These are phyloP conservation scores for Nowickia ferox DNA, from an alignment of 2,888 invertebrate species.

Conservation along the genomic window DNA sequence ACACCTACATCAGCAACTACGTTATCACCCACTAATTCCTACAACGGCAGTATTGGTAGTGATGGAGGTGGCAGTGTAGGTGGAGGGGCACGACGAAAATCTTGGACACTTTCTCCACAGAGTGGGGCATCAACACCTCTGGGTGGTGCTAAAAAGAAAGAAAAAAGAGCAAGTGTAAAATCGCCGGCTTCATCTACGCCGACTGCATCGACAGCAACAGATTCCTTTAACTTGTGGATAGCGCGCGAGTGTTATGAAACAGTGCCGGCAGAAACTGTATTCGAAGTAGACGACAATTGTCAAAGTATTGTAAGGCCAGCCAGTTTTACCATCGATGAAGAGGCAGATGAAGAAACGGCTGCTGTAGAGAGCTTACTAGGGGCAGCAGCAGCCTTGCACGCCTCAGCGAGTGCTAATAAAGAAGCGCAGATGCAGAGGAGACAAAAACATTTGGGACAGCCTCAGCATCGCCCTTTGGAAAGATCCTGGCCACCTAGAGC, in stretches of 20 bases:
- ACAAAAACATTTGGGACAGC: conserved; percentile 77
- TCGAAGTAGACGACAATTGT: conserved; percentile 75
- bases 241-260: conserved; percentile 82
- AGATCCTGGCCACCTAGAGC: conserved; percentile 89
- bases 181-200: conserved; percentile 66
- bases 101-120: conserved; percentile 80
- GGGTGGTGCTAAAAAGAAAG: conserved; percentile 88
- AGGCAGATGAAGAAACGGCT: conserved; percentile 77
- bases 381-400: conserved; percentile 80
- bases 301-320: conserved; percentile 66
- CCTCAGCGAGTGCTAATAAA: conserved; percentile 68
- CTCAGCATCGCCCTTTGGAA: conserved; percentile 89
- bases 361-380: conserved; percentile 80
- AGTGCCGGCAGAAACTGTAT: conserved; percentile 81
- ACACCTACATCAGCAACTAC: conserved; percentile 73
- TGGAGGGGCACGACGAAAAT: conserved; percentile 80
- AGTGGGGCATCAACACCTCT: conserved; percentile 76
- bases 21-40: conserved; percentile 79
- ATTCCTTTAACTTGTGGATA: conserved; percentile 81
- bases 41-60: conserved; percentile 79
- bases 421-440: conserved; percentile 71
- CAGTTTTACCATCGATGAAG: conserved; percentile 73
- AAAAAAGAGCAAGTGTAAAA: conserved; percentile 83
- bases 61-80: conserved; percentile 79
- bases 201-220: conserved; percentile 64